Evolutionary conservation across 2,888 invertebrate genomes (phyloP), one percentile per base, ranked within the genome.

Genomic region (Oasisia sp.): DNA sequence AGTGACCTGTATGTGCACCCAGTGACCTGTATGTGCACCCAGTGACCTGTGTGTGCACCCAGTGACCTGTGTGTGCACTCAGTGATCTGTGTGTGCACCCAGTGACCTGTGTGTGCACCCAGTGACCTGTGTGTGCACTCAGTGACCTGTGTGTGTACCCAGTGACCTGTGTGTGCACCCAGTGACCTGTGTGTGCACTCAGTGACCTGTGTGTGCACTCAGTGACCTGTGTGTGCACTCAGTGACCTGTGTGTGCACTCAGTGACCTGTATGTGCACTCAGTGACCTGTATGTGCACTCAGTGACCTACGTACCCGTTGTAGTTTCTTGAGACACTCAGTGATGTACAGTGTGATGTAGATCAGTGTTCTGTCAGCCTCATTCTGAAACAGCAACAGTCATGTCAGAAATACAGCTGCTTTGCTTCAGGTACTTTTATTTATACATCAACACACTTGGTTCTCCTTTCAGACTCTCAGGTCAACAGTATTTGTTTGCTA

Each of bases 361-460:
- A 99, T 99, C 45, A 99, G 97, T 38, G 99, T 98, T 95, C 99
- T 97, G 96, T 99, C 99, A 14, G 99, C 98, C 96, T 99, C 99
- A 94, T 98, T 99, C 98, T 99, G 96, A 91, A 92, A 92, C 32
- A 90, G 27, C 56, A 92, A 45, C 7, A n/a, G 32, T 19, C 12
- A 91, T 32, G 8, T 91, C 32, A 91, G 32, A 89, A 92, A 90
- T n/a, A 44, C 44, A 89, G 32, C 32, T 32, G 32, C 32, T 45
- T 32, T 44, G 27, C 45, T 89, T 89, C 1, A 93, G 8, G 91
- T 91, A 91, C 14, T 58, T 58, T 58, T 58, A 58, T 58, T 19
- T 45, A 45, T 32, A 38, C 92, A 50, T 32, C 38, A 92, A 32
- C 89, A 91, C 19, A 89, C 3, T 44, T 27, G 14, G 32, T 14